Evolutionary conservation across 1,140 invertebrate genomes (phyloP), one percentile per base, ranked within the genome.

Genomic region (Plectus sambesii): DNA sequence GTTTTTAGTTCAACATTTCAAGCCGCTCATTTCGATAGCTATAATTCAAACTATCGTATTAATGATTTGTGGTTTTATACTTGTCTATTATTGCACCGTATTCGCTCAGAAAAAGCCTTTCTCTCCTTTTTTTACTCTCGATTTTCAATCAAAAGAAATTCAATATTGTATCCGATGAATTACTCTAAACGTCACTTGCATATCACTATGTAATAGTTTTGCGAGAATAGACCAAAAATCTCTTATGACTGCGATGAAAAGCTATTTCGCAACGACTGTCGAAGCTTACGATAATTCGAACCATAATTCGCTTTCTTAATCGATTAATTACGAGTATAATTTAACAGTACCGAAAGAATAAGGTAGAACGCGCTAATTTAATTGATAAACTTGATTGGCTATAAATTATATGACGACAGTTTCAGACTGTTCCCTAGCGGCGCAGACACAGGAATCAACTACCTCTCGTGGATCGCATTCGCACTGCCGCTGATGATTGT

Each of bases 391-490:
- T 33, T 12, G 30, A 33, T 33, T 17, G 30, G 30, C 12, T 33
- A 17, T 33, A 33, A 17, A 12, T 33, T 17, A 12, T 17, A 33
- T 33, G 17, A 33, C 17, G 12, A 12, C 30, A 33, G 12, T 27
- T 58, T 35, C 9, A 56, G 56, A 36, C 26, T 58, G 0, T 58
- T 57, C 54, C 53, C 56, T 12, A 62, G 58, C 17, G 58, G 58
- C n/a, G 50, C 42, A 15, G 52, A 61, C 4, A 58, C 60, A 12
- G 66, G 63, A n/a, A 51, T 75, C 5, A 73, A 64, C 9, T 75
- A 72, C 57, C 59, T 61, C 12, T 66, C 57, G 0, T 75, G 72
- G 73, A 69, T 75, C 51, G 47, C 66, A 12, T 72, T 72, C 43
- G 69, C 70, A 1, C 50, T 73, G 6, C 73, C 73, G 1, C 55